A percentile compares a stretch with the other conserved stretches of the same genome.
Conservation (phyloP, 2,888 invertebrate species). For the Cephus pulcher region DNA sequence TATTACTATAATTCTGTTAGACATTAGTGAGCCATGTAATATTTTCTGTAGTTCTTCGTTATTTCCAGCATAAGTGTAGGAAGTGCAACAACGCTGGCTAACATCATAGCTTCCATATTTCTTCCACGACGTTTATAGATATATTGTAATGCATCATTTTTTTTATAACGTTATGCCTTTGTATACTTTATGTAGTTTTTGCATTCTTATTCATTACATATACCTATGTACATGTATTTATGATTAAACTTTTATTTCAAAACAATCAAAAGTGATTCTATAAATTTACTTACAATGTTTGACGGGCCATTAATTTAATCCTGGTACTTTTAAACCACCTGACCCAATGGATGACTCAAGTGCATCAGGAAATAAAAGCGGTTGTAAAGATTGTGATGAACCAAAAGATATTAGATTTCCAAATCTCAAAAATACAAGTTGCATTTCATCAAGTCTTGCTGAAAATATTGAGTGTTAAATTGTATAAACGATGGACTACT, state of each 20-base stretch:
- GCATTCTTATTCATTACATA: slow-evolving; percentile 2
- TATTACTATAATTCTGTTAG: neutral
- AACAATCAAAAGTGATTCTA: neutral
- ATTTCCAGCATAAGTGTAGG: slow-evolving; percentile 49
- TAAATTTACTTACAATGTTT: neutral
- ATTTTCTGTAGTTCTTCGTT: slow-evolving; percentile 30
- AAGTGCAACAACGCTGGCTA: slow-evolving; percentile 43
- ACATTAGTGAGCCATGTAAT: neutral
- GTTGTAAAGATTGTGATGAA: slow-evolving; percentile 7
- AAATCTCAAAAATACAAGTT: slow-evolving; percentile 4
- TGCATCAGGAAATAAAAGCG: too few relatives aligned
- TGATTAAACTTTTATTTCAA: slow-evolving; percentile 33
- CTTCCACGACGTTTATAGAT: slow-evolving; percentile 8
- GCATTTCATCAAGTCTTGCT: slow-evolving; percentile 7
- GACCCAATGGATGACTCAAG: neutral
- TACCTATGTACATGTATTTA: slow-evolving; percentile 30
- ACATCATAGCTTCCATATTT: slow-evolving; percentile 18
- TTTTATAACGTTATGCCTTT: neutral
- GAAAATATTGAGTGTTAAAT: neutral
- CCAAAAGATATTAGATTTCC: neutral
- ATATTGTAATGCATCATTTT: slow-evolving; percentile 6
- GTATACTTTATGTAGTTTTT: slow-evolving; percentile 7
- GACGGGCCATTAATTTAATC: slow-evolving; percentile 7
- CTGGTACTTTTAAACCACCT: slow-evolving; percentile 3
- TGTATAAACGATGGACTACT: neutral